These are phyloP conservation scores for Oryzaephilus surinamensis DNA, from an alignment of 1,140 invertebrate genomes.

Conservation along the genomic window DNA sequence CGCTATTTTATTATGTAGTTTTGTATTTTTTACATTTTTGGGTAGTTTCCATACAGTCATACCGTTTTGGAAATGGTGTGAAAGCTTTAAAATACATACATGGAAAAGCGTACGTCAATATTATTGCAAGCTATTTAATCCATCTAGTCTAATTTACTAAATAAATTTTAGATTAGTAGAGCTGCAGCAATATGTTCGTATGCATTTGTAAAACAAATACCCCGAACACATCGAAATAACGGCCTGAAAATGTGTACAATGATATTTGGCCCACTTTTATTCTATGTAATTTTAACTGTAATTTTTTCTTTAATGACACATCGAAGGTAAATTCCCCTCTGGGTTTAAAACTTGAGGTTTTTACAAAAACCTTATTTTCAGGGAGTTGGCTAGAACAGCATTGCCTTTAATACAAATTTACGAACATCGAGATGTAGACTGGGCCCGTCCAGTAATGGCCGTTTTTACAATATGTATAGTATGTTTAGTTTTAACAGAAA, in stretches of 20 bases:
- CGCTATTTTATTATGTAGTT: conserved; percentile 13
- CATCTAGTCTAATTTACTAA: no score
- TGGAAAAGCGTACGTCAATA: conserved; percentile 5
- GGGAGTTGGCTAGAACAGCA: conserved; percentile 37
- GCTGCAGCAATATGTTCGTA: conserved; percentile 34
- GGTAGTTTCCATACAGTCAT: conserved; percentile 33
- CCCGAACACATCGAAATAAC: conserved; percentile 23
- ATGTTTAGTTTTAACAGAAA: conserved; percentile 48
- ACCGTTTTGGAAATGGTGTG: conserved; percentile 30
- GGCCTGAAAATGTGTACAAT: conserved; percentile 24
- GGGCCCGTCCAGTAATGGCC: conserved; percentile 49
- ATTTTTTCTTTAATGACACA: conserved; percentile 35
- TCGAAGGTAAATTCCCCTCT: conserved; percentile 27
- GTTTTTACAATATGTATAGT: conserved; percentile 48
- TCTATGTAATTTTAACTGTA: conserved; percentile 30
- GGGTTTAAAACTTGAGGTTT: neutral
- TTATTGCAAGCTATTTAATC: no score
- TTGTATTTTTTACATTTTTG: conserved; percentile 33
- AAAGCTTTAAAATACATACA: no score
- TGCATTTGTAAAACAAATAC: conserved; percentile 33
- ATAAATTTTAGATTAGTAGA: no score
- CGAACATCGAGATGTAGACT: conserved; percentile 47
- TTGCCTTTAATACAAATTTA: conserved; percentile 50
- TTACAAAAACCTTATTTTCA: conserved; percentile 20
- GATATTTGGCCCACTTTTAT: conserved; percentile 28